Base-by-base conservation (phyloP, 2,113 vertebrate genomes). In the Rallus limicola region DNA sequence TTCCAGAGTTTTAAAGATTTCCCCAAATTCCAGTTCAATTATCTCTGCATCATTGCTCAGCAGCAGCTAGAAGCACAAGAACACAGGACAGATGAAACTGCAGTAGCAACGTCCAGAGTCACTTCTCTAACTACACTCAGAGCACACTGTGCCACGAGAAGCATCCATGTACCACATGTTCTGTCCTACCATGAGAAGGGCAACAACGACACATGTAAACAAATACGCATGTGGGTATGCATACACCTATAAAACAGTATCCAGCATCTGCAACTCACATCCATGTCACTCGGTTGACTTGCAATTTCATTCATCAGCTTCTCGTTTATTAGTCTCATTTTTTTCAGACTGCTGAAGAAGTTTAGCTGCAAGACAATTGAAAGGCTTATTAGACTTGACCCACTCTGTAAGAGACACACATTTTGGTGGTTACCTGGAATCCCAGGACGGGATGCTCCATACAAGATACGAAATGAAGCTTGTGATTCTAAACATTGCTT, bases 321-420 rank as follows among this genome's bases (percentile, higher is more conserved):
- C 80, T 96, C 95, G 60, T 97, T 93, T 70, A 97, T 50, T 28
- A 79, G 68, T 78, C 97, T 96, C 75, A 98, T 86, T 90, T 97
- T 95, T 62, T 97, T 98, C 86, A 98, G 87, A 46, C 80, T 97
- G 71, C 92, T 96, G 78, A 97, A 97, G 95, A 98, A 97, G 34
- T 84, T 85, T 72, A 98, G 88, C 98, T 98, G 91, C 55, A 96
- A 85, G 75, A 78, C 31, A 96, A 63, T 50, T 50, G 13, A 95
- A 86, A 78, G 13, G 18, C 4, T 69, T 74, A 80, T 13, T 68
- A 78, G 0, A 38, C 20, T 76, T 84, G 23, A 90, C 34, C n/a
- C 5, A 36, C 23, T 29, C 33, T 21, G 23, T 36, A 63, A 90
- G 62, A 78, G 9, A 44, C 53, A 82, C 16, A 52, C 5, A 26